Evolutionary conservation across 2,888 invertebrate species (phyloP), one percentile per base, ranked within the genome.

Genomic region (Bruchidius siliquastri): DNA sequence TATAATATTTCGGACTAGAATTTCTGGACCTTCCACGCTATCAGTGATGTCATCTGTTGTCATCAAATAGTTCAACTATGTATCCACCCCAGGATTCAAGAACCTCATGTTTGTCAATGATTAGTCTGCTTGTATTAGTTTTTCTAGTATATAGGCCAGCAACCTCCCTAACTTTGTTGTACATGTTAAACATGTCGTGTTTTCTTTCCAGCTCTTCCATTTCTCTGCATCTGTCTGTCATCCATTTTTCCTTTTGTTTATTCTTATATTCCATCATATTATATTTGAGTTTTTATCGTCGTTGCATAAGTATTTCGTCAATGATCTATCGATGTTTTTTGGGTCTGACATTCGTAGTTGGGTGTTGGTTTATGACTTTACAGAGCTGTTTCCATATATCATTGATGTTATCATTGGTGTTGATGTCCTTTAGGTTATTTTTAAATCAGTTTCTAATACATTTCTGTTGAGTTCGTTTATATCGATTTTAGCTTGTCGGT

Each of bases 181-280:
- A 68, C 71, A 74, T 71, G 68, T 70, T 74, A 66, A 71, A 73
- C 69, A 71, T 73, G 69, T 70, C 70, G 70, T 71, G 73, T 49
- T 72, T 72, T 69, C 73, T 71, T 73, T 74, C 66, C 10, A 74
- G 70, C 20, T 75, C 75, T 69, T 75, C 73, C 75, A 73, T 75
- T 71, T 66, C 72, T 21, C 2, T 22, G 67, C 70, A 75, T 74
- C 72, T 73, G 67, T 74, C 73, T 70, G 72, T 49, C 73, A 75
- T 72, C 72, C 70, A 73, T 69, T 72, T 73, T 67, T 75, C 75
- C 68, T 75, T 71, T 22, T 70, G 68, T 69, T 69, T 70, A 49
- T 69, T 70, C 66, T 72, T 69, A 22, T 72, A 20, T 26, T 26
- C 26, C n/a, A n/a, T n/a, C 22, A 21, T 22, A 74, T 72, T 71